These are phyloP conservation scores for Kryptolebias marmoratus DNA, from an alignment of 2,113 vertebrate genomes.

Conservation along the genomic window DNA sequence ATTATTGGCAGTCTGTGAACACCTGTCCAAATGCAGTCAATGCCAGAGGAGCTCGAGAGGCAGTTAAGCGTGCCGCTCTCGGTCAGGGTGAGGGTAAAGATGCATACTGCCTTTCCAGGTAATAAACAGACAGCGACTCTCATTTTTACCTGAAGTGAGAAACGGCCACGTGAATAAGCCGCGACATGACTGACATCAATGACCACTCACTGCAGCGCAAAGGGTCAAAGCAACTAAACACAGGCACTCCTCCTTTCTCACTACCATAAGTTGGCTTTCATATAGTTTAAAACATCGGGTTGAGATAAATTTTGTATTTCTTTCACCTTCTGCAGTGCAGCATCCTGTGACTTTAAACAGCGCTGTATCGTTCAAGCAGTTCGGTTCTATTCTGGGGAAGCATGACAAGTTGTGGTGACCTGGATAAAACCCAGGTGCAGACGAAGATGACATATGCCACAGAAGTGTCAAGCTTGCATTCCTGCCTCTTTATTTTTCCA, in stretches of 20 bases:
- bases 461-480: constrained; percentile 62
- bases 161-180: constrained; percentile 26
- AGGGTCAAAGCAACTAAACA: constrained; percentile 41
- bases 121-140: constrained; percentile 57
- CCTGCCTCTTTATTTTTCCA: constrained; percentile 46
- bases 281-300: neutral
- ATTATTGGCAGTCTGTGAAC: constrained; percentile 65
- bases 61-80: constrained; percentile 33
- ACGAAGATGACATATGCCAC: constrained; percentile 57
- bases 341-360: constrained; percentile 22
- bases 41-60: constrained; percentile 50
- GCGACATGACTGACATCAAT: constrained; percentile 4
- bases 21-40: constrained; percentile 49
- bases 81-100: constrained; percentile 26
- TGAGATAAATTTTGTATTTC: constrained; percentile 3
- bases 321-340: constrained; percentile 10
- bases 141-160: constrained; percentile 21
- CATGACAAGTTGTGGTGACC: constrained; percentile 54
- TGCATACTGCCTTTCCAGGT: constrained; percentile 36
- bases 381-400: constrained; percentile 39
- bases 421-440: constrained; percentile 48
- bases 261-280: neutral
- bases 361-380: constrained; percentile 6
- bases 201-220: constrained; percentile 42
- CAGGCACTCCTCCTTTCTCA: constrained; percentile 16